These are phyloP conservation scores for Phyllopteryx taeniolatus DNA, from an alignment of 2,113 vertebrate species.

Conservation along the genomic window DNA sequence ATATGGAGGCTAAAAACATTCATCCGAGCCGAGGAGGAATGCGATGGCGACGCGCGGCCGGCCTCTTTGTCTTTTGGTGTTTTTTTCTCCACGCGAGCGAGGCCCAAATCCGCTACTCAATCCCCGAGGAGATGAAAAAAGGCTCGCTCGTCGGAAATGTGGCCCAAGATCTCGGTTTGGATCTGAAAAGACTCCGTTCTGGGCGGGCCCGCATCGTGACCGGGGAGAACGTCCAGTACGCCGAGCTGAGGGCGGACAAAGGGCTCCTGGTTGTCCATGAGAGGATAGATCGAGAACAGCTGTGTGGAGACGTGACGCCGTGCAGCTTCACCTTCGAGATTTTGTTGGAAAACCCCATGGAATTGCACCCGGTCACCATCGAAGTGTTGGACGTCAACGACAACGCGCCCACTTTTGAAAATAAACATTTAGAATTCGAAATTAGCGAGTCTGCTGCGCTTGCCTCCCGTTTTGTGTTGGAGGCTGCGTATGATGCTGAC, in stretches of 20 bases:
- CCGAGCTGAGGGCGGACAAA: constrained; percentile 62
- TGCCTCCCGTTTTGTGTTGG: constrained; percentile 74
- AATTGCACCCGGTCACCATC: constrained; percentile 42
- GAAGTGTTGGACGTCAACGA: constrained; percentile 57
- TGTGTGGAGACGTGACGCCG: constrained; percentile 43
- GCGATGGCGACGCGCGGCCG: too few species aligned
- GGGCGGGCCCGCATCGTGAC: constrained; percentile 65
- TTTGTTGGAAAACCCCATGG: constrained; percentile 63
- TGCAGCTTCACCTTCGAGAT: constrained; percentile 62
- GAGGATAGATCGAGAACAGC: constrained; percentile 61
- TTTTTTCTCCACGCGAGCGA: too few species aligned
- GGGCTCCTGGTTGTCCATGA: constrained; percentile 57
- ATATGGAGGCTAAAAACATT: neutral
- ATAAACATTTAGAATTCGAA: constrained; percentile 67
- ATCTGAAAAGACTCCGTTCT: constrained; percentile 57
- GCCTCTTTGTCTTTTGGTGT: too few species aligned
- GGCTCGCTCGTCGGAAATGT: constrained; percentile 70
- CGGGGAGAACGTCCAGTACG: constrained; percentile 47
- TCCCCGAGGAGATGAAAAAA: neutral
- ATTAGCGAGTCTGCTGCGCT: constrained; percentile 67
- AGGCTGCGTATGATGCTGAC: constrained; percentile 67
- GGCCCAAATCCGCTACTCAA: too few species aligned
- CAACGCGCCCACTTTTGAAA: constrained; percentile 33
- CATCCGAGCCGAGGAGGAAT: neutral
- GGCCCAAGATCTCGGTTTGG: constrained; percentile 72